Conservation (phyloP, 2,797 vertebrate genomes). For the Scarus forsteni region DNA sequence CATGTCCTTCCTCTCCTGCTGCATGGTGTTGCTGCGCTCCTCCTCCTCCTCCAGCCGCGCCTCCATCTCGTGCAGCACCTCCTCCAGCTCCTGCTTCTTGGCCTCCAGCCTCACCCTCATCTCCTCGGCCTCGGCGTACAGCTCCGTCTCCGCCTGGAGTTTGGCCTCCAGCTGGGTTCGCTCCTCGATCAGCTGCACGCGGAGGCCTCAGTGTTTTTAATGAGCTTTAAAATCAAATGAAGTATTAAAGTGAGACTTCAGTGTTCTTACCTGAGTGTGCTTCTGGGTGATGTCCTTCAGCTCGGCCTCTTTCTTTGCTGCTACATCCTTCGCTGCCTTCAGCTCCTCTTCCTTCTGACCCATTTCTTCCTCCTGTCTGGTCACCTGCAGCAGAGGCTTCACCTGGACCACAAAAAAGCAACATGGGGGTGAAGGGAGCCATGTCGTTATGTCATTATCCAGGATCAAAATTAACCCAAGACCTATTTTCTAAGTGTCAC, state of each 20-base stretch:
- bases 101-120: conserved; percentile 91
- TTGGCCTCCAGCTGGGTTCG: conserved; percentile 90
- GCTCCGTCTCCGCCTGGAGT: conserved; percentile 93
- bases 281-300: conserved; percentile 91
- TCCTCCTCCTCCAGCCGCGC: conserved; percentile 96
- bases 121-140: conserved; percentile 94
- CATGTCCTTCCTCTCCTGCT: conserved; percentile 94
- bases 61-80: conserved; percentile 98
- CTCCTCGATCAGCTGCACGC: conserved; percentile 88
- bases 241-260: no score
- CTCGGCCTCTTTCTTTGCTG: conserved; percentile 87
- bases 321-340: conserved; percentile 86
- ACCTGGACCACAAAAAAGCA: conserved; percentile 82
- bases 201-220: not conserved
- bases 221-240: no score
- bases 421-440: not conserved
- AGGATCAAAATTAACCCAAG: no score
- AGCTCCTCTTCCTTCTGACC: conserved; percentile 95
- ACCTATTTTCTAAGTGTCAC: no score
- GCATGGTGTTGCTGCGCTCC: conserved; percentile 87
- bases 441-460: no score
- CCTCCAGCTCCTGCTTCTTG: conserved; percentile 97
- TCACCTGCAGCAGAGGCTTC: conserved; percentile 97
- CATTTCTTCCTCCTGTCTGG: conserved; percentile 98
- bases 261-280: conserved; percentile 87